phyloP scores from a whole-genome alignment of 1,140 invertebrate species.

The Helicoverpa armigera region DNA sequence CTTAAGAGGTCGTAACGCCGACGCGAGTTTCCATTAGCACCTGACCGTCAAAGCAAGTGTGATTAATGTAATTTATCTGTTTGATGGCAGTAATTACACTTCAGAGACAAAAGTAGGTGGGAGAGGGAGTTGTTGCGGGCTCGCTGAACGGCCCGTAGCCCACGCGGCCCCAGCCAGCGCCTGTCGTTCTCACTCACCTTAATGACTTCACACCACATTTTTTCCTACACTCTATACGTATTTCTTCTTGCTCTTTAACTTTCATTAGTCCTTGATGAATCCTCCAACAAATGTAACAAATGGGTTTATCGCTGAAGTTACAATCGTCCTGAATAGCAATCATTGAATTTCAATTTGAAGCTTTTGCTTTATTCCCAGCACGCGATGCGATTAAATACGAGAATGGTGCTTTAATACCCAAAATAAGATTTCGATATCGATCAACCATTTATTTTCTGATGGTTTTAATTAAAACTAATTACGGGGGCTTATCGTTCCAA shows the following conservation, averaged over 20 bases:
- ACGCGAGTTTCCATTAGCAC: constrained; percentile 76
- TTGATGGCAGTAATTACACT: constrained; percentile 72
- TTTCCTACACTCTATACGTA: not conserved
- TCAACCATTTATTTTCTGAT: constrained; percentile 50
- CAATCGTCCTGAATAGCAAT: constrained; percentile 7
- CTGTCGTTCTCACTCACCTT: constrained; percentile 61
- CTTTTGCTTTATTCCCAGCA: constrained; percentile 19
- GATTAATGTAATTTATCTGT: constrained; percentile 83
- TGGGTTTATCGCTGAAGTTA: constrained; percentile 11
- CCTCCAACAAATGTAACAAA: not conserved
- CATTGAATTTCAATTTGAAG: constrained; percentile 35
- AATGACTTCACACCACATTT: constrained; percentile 61
- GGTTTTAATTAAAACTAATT: constrained; percentile 83
- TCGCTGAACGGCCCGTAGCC: constrained; percentile 51
- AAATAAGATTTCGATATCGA: constrained; percentile 45
- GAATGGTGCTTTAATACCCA: constrained; percentile 27
- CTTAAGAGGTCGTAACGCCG: constrained; percentile 67
- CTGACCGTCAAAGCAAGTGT: constrained; percentile 74
- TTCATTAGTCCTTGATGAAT: not conserved
- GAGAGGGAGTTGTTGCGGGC: constrained; percentile 64
- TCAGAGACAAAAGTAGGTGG: constrained; percentile 60
- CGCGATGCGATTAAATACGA: constrained; percentile 14
- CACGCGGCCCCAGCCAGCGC: constrained; percentile 29
- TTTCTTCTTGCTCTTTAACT: not conserved
- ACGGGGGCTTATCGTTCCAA: constrained; percentile 70